Conservation (phyloP, 2,113 vertebrate species). For the Recurvirostra avosetta region DNA sequence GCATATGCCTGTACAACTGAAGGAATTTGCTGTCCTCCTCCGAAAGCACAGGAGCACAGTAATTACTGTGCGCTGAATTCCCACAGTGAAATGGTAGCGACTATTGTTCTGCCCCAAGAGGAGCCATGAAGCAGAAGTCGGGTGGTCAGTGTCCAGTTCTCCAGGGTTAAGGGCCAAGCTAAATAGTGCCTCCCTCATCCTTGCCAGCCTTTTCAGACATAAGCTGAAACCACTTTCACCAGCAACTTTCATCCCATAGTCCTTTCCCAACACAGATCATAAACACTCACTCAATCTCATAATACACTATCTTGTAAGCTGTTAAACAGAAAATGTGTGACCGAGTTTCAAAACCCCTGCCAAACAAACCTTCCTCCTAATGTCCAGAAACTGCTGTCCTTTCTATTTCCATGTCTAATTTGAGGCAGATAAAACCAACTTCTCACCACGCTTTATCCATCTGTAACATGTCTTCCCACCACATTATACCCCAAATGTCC, state of each 20-base stretch:
- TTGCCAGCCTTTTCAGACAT: neutral
- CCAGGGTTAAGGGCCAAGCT: neutral
- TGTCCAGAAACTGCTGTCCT: neutral
- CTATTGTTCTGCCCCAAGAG: neutral
- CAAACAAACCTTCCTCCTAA: neutral
- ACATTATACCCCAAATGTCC: neutral
- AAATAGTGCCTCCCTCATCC: neutral
- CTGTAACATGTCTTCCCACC: neutral
- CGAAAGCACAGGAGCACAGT: neutral
- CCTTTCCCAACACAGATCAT: neutral
- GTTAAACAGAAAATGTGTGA: neutral
- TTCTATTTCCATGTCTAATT: neutral
- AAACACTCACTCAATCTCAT: slow-evolving; percentile 15
- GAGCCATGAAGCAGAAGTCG: neutral
- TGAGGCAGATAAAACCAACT: slow-evolving; percentile 15
- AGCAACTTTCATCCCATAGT: neutral
- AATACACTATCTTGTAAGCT: slow-evolving; percentile 16
- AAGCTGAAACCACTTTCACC: neutral
- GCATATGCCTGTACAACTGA: neutral
- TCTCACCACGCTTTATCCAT: neutral
- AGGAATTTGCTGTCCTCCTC: neutral
- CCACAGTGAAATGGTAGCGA: rapidly evolving
- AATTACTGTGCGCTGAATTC: neutral
- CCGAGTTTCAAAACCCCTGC: neutral
- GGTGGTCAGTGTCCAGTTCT: neutral